phyloP scores from a whole-genome alignment of 2,113 vertebrate species.

The Phainopepla nitens region DNA sequence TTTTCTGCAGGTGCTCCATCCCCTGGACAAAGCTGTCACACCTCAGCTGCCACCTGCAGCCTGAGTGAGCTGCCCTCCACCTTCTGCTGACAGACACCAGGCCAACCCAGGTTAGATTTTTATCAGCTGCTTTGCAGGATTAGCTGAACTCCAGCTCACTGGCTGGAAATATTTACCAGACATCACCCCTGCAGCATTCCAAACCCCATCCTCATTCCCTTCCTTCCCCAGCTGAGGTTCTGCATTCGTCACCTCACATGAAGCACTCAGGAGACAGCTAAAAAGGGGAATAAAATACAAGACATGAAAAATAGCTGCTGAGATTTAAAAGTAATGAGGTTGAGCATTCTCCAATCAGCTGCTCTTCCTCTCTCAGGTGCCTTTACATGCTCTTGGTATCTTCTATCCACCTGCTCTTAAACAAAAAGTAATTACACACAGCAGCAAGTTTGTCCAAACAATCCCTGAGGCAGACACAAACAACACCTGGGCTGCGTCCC shows the following conservation, averaged over 20 bases:
- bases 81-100: fast-evolving
- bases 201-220: not conserved
- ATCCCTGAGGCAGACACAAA: not conserved
- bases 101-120: not conserved
- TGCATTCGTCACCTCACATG: not conserved
- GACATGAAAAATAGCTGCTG: not conserved
- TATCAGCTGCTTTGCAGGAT: not conserved
- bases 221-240: not conserved
- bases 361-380: not conserved
- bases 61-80: not conserved
- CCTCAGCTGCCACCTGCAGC: not conserved
- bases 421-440: not conserved
- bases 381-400: not conserved
- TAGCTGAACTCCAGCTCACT: not conserved
- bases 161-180: not conserved
- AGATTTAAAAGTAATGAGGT: not conserved
- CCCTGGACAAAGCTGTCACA: not conserved
- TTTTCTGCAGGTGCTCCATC: not conserved
- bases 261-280: not conserved
- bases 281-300: not conserved
- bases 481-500: not conserved
- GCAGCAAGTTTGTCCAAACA: not conserved
- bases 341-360: not conserved
- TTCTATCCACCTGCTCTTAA: not conserved
- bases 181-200: not conserved